Base-by-base conservation (phyloP, 2,113 vertebrate genomes). In the Odocoileus hemionus region DNA sequence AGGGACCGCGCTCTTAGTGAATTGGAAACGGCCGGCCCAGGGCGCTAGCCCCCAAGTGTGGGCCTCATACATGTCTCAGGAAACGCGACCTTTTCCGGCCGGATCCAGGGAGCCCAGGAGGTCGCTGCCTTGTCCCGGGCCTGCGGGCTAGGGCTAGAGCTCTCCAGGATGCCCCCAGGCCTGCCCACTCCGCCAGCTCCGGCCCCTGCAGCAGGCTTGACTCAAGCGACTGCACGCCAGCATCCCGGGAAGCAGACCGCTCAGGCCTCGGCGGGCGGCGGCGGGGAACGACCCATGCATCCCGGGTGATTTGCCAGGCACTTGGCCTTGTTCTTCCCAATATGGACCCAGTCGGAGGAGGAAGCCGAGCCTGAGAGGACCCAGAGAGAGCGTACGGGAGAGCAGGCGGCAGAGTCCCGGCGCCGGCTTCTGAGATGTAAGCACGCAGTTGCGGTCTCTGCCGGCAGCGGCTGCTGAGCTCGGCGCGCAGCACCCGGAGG, bases 71-170 rank as follows among this genome's bases (percentile, higher is more conserved):
- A 88, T 93, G 94, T 82, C 96, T 58, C 85, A 36, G 98, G 96
- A 98, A 98, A 98, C 52, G 43, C 0, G 0, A 94, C 94, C 33
- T 97, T 97, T 97, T 93, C 96, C 4, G 3, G 89, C 74, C 57
- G 54, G 82, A 98, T 96, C 89, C 83, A 92, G 64, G 54, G 86
- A 96, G 50, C 89, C 95, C 17, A 2, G 47, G 61, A 94, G 55
- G 91, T 96, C 33, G 13, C 80, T 84, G 88, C 33, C 87, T 94
- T 95, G 86, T 47, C 84, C 58, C 83, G 60, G 43, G 92, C 58
- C 94, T 84, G 9, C 7, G 26, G 57, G 76, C n/a, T 86, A 25
- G 36, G 54, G 82, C n/a, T 86, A 25, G 43, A 26, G 58, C 47
- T 88, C 92, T 87, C 83, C 58, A 52, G 94, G 89, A 86, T 79